Evolutionary conservation across 2,888 invertebrate genomes (phyloP).

Genomic region (Microchrysa polita): DNA sequence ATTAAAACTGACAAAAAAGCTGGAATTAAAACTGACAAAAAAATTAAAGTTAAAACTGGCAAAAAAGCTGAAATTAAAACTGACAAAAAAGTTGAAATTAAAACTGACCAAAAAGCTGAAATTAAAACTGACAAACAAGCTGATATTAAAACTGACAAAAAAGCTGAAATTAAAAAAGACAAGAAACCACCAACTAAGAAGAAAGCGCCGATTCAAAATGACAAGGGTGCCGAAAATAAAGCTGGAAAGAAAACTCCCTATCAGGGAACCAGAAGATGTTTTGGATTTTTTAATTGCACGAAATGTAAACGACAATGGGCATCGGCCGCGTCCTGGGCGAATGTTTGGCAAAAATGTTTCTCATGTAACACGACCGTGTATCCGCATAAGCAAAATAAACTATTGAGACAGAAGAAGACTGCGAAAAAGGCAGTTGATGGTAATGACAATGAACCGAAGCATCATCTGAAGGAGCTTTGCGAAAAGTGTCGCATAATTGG

Average conservation of each 20-base stretch:
- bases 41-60: too few species aligned
- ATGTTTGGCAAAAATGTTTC: constrained; percentile 21
- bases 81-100: too few species aligned
- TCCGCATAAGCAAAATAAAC: constrained; percentile 5
- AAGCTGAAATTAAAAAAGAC: too few species aligned
- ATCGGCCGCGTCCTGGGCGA: constrained; percentile 25
- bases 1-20: too few species aligned
- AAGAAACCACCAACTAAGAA: too few species aligned
- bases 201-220: too few species aligned
- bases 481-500: constrained; percentile 6
- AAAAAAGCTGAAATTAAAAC: too few species aligned
- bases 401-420: not conserved
- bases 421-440: not conserved
- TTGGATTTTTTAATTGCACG: constrained; percentile 30
- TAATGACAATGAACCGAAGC: not conserved
- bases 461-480: constrained; percentile 3
- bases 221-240: too few species aligned
- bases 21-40: too few species aligned
- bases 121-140: too few species aligned
- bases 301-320: constrained; percentile 21
- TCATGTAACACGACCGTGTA: constrained; percentile 9
- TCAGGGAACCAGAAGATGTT: constrained; percentile 36
- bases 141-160: too few species aligned
- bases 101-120: too few species aligned
- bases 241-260: constrained; percentile 27